Evolutionary conservation across 2,797 vertebrate species (phyloP), one percentile per base, ranked within the genome.

Genomic region (Cottoperca gobio): DNA sequence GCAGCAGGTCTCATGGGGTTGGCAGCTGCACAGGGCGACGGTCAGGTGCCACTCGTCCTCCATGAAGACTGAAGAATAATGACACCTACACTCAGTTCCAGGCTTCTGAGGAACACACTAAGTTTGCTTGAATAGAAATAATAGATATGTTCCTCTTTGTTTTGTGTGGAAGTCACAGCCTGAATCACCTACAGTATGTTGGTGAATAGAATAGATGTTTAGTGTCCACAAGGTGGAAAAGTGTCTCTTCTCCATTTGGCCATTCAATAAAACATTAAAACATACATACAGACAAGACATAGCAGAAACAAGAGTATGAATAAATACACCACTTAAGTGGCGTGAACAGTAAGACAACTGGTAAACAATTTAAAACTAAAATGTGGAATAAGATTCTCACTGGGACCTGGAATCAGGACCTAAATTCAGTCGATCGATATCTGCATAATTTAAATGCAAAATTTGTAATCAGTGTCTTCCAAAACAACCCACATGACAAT

Each of bases 11-110:
- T 43, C 43, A 5, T 33, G 59, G 43, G 59, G 49, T 24, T 64
- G 52, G 66, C 59, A 60, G 67, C 53, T 70, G 43, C 54, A 53
- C 42, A 49, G 43, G 37, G 62, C 49, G 33, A 62, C 21, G 24
- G 17, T 65, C 53, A 71, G 75, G 68, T 71, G 48, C 40, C 54
- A 26, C 55, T 53, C 46, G 68, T 71, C 48, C 69, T 66, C 46
- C 46, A 52, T 46, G 46, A 45, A 21, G 63, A 14, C 37, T 35
- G 24, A 35, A n/a, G 21, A 33, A 26, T 39, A 43, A 49, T 59
- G 52, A 55, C 17, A 43, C 12, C 43, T 50, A 28, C 24, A 53
- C 42, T 70, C 50, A 17, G 50, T 45, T 28, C n/a, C 16, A 23
- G 19, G 1, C 23, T 42, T 8, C 4, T 4, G 37, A 43, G 21